These are phyloP conservation scores for Chloebia gouldiae DNA, from an alignment of 2,113 vertebrate species.

Conservation along the genomic window DNA sequence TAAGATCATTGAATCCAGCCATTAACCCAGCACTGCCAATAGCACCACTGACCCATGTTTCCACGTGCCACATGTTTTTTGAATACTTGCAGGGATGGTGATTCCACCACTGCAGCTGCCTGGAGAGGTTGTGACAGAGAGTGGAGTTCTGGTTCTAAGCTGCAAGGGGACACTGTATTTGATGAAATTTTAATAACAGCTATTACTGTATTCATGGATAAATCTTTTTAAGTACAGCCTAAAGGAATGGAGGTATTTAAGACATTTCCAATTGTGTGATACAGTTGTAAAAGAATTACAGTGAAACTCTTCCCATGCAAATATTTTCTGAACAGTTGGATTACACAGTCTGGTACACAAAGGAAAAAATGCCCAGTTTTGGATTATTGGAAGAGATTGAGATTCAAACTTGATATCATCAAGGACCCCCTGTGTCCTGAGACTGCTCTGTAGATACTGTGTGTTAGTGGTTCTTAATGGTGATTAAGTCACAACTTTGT, in stretches of 20 bases:
- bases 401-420: neutral
- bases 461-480: neutral
- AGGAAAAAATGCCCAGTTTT: neutral
- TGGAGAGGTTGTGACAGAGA: neutral
- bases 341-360: neutral
- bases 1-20: neutral
- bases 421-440: neutral
- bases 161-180: neutral
- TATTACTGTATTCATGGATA: neutral
- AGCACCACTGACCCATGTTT: neutral
- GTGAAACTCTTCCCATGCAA: neutral
- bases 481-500: neutral
- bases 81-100: neutral
- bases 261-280: neutral
- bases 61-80: neutral
- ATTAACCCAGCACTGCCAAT: neutral
- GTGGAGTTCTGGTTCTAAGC: neutral
- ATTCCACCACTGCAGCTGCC: neutral
- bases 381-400: neutral
- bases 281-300: neutral
- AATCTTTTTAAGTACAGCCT: constrained; percentile 3
- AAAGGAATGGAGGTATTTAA: neutral
- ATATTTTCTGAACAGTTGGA: neutral
- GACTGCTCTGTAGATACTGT: neutral
- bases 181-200: neutral